Percentiles rank a stretch among this genome's conserved stretches.
These are phyloP conservation scores for Tragelaphus scriptus DNA, from an alignment of 2,113 vertebrate genomes.

Conservation along the genomic window DNA sequence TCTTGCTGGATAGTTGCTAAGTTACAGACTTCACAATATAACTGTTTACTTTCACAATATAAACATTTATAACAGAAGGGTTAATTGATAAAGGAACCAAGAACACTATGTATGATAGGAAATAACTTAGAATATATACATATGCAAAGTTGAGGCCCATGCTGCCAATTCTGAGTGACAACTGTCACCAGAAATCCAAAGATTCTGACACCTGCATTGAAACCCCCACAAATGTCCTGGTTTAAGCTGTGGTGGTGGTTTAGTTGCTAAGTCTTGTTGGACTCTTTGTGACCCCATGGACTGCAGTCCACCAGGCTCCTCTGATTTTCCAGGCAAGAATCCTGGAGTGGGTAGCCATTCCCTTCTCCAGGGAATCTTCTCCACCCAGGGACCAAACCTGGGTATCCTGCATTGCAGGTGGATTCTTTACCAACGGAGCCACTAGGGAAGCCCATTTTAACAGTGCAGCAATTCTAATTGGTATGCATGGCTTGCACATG, in stretches of 20 bases:
- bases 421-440: neutral
- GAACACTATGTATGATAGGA: neutral
- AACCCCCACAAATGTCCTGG: constrained; percentile 69
- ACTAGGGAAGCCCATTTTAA: neutral
- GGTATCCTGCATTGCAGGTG: neutral
- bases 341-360: neutral
- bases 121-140: neutral
- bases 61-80: constrained; percentile 23
- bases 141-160: neutral
- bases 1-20: neutral
- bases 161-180: constrained; percentile 64
- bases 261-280: neutral
- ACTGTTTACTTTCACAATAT: constrained; percentile 18
- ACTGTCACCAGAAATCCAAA: constrained; percentile 75
- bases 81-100: constrained; percentile 45
- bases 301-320: neutral
- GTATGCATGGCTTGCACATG: constrained; percentile 71
- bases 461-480: constrained; percentile 68
- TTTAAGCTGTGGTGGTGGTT: constrained; percentile 47
- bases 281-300: neutral
- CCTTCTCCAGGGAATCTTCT: neutral
- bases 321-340: neutral
- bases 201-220: constrained; percentile 70
- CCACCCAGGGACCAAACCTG: neutral
- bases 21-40: constrained; percentile 15